Evolutionary conservation across 1,140 invertebrate species (phyloP), one percentile per base, ranked within the genome.

Genomic region (Drosophila pachea): DNA sequence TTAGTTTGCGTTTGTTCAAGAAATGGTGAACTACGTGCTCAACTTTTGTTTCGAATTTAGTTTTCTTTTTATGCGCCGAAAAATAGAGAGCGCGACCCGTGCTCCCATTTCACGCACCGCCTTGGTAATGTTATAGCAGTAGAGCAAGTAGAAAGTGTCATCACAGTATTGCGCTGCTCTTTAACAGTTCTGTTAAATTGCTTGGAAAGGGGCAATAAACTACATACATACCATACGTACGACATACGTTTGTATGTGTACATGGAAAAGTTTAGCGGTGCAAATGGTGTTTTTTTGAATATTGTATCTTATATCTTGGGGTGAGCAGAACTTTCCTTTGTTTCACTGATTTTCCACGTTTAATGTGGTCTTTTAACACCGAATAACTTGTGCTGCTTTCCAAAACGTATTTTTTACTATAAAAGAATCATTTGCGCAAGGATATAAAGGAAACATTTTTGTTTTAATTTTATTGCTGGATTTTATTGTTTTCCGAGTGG

Each of bases 401-500:
- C 12, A 5, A 42, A 42, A 11, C 11, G 7, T 22, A 42, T 3
- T 8, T n/a, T 42, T 42, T 42, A 6, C 40, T 4, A n/a, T 42
- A 6, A 12, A 2, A 14, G 12, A 14, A 14, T 7, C 14, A 7
- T 14, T 43, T 43, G 12, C 40, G 12, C 2, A 43, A 14, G 22
- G 42, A 1, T 4, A 16, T 16, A 45, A 50, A 14, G 33, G 4
- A 62, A 12, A 53, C 33, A 56, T 8, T 5, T 43, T 68, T 58
- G 47, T 11, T 71, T 53, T 71, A 47, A 82, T 68, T 68, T 79
- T 73, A 74, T 63, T 70, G 73, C 69, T 9, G 60, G 22, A 40
- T 63, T 79, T 82, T 77, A 78, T 84, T 83, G 47, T 65, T 68
- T 64, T 62, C 58, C 55, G 68, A 72, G 49, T 74, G 52, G 53